Evolutionary conservation across 2,797 vertebrate genomes (phyloP).

Genomic region (Nyctibius grandis): DNA sequence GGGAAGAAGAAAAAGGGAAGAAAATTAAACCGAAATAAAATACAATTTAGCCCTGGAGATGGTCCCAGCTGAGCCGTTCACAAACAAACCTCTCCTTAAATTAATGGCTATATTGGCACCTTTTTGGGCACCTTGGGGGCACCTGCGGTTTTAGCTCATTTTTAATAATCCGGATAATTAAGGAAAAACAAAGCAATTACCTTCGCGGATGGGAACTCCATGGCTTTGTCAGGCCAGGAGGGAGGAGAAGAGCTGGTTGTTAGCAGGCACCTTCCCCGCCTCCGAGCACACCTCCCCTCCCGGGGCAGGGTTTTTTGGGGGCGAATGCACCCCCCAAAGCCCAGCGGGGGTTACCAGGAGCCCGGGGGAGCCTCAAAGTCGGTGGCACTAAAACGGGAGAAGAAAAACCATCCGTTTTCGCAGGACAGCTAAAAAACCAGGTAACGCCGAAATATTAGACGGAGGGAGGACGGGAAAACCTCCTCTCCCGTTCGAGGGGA

Average conservation of each 20-base stretch:
- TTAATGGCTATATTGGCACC: accelerated
- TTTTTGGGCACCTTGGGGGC: background rate
- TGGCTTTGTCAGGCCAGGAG: background rate
- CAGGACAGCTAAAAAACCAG: background rate
- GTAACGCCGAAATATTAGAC: background rate
- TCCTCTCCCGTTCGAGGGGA: background rate
- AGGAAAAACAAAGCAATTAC: accelerated
- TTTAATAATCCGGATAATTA: background rate
- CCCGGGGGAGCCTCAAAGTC: background rate
- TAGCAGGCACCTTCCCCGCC: background rate
- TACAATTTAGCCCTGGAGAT: accelerated
- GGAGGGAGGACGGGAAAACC: background rate
- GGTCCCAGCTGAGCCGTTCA: background rate
- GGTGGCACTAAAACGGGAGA: background rate
- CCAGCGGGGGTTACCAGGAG: accelerated
- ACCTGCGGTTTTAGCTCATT: background rate
- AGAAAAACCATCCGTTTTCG: background rate
- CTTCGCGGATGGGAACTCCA: background rate
- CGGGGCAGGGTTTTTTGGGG: background rate
- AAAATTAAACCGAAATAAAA: background rate
- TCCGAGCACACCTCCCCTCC: background rate
- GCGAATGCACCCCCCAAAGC: accelerated
- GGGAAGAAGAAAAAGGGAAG: background rate
- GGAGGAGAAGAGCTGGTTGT: no score
- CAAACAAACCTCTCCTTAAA: background rate